A percentile compares a stretch with the other conserved stretches of the same genome.
phyloP scores from a whole-genome alignment of 92 coral and sea anemone species.

The Blastomussa wellsi region DNA sequence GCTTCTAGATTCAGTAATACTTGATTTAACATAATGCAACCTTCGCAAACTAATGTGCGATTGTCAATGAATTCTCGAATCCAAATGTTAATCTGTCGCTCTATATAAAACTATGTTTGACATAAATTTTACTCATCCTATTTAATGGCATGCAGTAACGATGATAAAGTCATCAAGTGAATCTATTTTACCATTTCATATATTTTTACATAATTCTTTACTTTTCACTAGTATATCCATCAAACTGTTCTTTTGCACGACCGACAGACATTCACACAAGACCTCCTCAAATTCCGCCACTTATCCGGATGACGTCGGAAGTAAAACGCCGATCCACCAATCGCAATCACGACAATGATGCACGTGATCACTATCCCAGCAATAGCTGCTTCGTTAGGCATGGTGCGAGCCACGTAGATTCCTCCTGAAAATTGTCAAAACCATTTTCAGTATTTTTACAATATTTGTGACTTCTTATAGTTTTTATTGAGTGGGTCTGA shows the following conservation, averaged over 20 bases:
- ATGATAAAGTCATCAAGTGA: not conserved
- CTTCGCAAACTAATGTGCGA: not conserved
- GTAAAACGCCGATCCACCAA: constrained; percentile 80
- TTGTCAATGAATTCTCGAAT: not conserved
- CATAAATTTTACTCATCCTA: not conserved
- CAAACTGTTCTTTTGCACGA: constrained; percentile 67
- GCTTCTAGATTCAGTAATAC: not conserved
- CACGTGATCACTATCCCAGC: constrained; percentile 88
- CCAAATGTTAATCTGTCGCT: not conserved
- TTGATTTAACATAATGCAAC: not conserved
- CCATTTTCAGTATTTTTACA: not conserved
- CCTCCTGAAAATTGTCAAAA: constrained; percentile 66
- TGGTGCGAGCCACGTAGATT: constrained; percentile 85
- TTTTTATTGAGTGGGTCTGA: too few species aligned
- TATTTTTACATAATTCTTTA: not conserved
- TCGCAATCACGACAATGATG: constrained; percentile 60
- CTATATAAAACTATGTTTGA: not conserved
- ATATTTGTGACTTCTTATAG: not conserved
- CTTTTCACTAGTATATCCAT: not conserved
- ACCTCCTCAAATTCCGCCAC: constrained; percentile 48
- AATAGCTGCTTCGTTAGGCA: constrained; percentile 73
- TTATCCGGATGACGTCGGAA: constrained; percentile 91
- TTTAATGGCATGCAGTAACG: not conserved
- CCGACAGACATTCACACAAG: constrained; percentile 56
- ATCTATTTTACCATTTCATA: not conserved